Base-by-base conservation (phyloP, 2,888 invertebrate genomes). In the Nomada flava region DNA sequence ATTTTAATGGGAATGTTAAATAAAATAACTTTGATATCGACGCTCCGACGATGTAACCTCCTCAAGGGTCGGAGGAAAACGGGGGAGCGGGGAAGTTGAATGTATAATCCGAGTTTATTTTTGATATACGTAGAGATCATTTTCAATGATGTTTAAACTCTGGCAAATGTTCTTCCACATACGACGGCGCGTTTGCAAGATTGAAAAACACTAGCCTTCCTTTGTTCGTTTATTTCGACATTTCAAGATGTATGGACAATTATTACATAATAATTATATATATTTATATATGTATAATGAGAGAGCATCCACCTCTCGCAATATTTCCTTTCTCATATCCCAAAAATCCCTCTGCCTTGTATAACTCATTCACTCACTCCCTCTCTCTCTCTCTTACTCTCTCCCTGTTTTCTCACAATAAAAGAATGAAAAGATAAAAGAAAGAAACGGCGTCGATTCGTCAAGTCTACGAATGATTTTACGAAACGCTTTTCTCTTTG, bases 251-350 rank as follows among this genome's bases (percentile, higher is more conserved):
- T 93, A 92, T 93, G 93, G 93, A 93, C 93, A 93, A 93, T 93
- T 92, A 93, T 93, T 92, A 93, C 92, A 93, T 93, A 93, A 93
- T 92, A 92, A 92, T 93, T 92, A 91, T 90, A 92, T 92, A 92
- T 92, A 91, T 91, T 93, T 82, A 82, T 82, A 82, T 82, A 82
- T 82, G 81, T 82, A 82, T 82, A 82, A 80, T 81, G 81, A 82
- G 92, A 92, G 91, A 93, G 88, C 86, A 89, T 91, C 89, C 90
- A 88, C 87, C 89, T 90, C 65, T 91, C 92, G 88, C 90, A 90
- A 91, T 90, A 90, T 72, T 64, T 53, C 68, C 59, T 36, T 67
- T 44, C 50, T 80, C 65, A 15, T 64, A 18, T 15, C 20, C 44
- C 60, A 15, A 70, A 74, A 80, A 64, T 79, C 52, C 65, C 29